Conservation (phyloP, 2,113 vertebrate species). For the Perca fluviatilis region DNA sequence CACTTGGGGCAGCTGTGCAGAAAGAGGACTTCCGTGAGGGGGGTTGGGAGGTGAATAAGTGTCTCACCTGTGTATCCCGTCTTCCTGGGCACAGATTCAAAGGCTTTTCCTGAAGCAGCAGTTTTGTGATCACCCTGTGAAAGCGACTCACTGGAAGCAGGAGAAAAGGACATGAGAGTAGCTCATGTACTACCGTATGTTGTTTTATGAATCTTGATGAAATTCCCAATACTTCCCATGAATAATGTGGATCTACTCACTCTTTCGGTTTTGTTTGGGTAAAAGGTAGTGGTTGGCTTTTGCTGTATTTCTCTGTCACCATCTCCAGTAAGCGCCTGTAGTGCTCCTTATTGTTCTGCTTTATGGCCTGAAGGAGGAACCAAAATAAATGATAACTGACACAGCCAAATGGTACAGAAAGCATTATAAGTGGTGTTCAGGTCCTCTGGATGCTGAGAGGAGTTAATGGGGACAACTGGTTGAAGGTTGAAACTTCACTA, state of each 20-base stretch:
- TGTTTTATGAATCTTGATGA: neutral
- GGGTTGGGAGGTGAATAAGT: neutral
- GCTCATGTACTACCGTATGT: neutral
- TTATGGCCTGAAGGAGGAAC: constrained; percentile 74
- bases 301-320: constrained; percentile 83
- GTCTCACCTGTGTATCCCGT: constrained; percentile 69
- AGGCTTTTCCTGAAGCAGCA: constrained; percentile 62
- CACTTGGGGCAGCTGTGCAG: constrained; percentile 68
- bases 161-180: neutral
- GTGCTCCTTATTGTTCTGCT: constrained; percentile 83
- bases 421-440: neutral
- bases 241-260: constrained; percentile 60
- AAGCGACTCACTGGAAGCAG: constrained; percentile 64
- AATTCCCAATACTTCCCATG: neutral
- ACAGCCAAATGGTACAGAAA: neutral
- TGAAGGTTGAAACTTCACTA: neutral
- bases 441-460: neutral
- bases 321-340: constrained; percentile 84
- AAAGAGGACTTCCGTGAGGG: no score
- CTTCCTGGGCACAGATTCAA: constrained; percentile 67
- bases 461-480: neutral
- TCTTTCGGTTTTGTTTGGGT: constrained; percentile 80
- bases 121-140: constrained; percentile 61
- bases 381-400: neutral
- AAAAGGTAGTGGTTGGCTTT: constrained; percentile 82